Conservation (phyloP, 2,113 vertebrate genomes). For the Dicrurus megarhynchus region DNA sequence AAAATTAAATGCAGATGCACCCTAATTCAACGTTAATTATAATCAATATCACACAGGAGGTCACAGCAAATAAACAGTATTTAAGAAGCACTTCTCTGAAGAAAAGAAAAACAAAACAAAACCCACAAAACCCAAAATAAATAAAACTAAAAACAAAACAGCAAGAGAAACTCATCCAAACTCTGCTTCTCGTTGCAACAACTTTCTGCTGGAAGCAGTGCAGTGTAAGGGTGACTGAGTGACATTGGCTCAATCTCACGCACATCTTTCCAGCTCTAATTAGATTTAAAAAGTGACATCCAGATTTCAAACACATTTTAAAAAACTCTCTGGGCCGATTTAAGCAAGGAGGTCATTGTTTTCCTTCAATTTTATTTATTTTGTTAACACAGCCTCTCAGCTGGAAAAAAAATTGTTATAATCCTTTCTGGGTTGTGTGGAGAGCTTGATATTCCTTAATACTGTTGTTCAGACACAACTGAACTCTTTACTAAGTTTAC, state of each 20-base stretch:
- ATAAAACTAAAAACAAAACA: background rate
- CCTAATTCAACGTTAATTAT: background rate
- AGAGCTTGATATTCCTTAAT: background rate
- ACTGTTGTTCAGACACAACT: background rate
- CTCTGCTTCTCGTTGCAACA: background rate
- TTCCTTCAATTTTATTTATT: background rate
- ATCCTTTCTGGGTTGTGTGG: background rate
- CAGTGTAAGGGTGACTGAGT: background rate
- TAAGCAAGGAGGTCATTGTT: background rate
- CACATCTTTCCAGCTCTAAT: background rate
- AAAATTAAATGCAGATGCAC: constrained; percentile 1
- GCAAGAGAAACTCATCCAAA: background rate
- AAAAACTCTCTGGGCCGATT: background rate
- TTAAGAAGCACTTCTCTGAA: background rate
- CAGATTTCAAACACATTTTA: background rate
- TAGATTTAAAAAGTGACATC: background rate
- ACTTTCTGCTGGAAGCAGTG: background rate
- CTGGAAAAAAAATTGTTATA: background rate
- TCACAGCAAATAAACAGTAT: background rate
- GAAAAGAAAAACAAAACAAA: background rate
- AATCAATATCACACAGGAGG: background rate
- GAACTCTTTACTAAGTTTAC: background rate
- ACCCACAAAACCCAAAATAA: background rate
- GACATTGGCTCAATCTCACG: background rate
- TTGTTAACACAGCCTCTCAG: background rate